Percentiles rank a stretch among this genome's conserved stretches.
Evolutionary conservation across 1,140 invertebrate species (phyloP).

Genomic region (Leguminivora glycinivorella): DNA sequence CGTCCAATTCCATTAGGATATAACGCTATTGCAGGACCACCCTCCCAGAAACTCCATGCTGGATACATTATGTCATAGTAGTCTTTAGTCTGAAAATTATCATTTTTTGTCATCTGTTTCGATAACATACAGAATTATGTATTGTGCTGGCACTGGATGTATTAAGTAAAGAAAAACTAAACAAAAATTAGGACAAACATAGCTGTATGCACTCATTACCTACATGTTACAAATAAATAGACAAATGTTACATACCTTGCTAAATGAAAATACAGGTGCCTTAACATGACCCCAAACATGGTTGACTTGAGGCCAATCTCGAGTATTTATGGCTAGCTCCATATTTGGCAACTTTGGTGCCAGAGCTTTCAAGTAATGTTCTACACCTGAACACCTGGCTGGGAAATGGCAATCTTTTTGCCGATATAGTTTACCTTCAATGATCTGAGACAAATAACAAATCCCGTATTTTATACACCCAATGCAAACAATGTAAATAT

Average conservation of each 20-base stretch:
- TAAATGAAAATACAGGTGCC: slow-evolving; percentile 95
- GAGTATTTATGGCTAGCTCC: slow-evolving; percentile 93
- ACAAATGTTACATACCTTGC: slow-evolving; percentile 83
- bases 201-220: neutral
- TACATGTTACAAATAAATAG: neutral
- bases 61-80: slow-evolving; percentile 97
- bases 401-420: slow-evolving; percentile 94
- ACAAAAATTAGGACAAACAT: too few species aligned
- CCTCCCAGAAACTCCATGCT: slow-evolving; percentile 98
- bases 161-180: too few species aligned
- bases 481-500: too few species aligned
- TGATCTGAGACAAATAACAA: slow-evolving; percentile 75
- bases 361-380: slow-evolving; percentile 90
- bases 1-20: slow-evolving; percentile 95
- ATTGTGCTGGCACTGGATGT: too few species aligned
- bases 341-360: slow-evolving; percentile 86
- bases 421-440: slow-evolving; percentile 89
- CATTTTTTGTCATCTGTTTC: neutral
- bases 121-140: too few species aligned
- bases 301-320: slow-evolving; percentile 94
- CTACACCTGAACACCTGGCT: slow-evolving; percentile 92
- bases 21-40: slow-evolving; percentile 95
- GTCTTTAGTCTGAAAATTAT: slow-evolving; percentile 82
- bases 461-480: neutral
- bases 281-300: slow-evolving; percentile 80